Evolutionary conservation across 2,797 vertebrate species (phyloP), one percentile per base, ranked within the genome.

Genomic region (Agapornis canus): DNA sequence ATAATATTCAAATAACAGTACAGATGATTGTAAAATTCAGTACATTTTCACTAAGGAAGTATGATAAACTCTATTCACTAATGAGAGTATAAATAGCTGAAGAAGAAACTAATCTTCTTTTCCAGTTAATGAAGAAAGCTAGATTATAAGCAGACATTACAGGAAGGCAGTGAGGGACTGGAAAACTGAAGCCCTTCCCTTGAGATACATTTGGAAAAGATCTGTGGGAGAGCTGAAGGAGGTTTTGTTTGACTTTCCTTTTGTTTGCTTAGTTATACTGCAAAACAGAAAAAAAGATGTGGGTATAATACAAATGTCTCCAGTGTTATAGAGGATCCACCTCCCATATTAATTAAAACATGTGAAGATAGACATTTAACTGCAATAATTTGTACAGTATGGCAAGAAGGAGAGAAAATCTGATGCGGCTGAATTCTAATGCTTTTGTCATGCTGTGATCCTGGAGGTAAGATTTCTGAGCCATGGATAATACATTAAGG

Each of bases 141-240:
- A 80, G 73, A 82, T 71, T 82, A 64, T 40, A 75, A 89, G 75
- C 60, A 94, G 61, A 61, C 66, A 86, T 51, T 68, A 89, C 73
- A 89, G 91, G 92, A 94, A 95, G 61, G 63, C n/a, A 47, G 37
- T 80, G 82, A 89, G 76, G 20, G 51, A 65, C 70, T 90, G 88
- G 79, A 96, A 87, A 93, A 77, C 61, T 86, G 77, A 89, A 87
- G 40, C 48, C 14, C 68, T 90, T 92, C 89, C 89, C 79, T 66
- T 79, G 93, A 87, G 95, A 92, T 88, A 76, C 59, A 65, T 95
- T 96, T 91, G 81, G 92, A 96, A 96, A 80, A 96, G 68, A 69
- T 95, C 60, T 82, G 92, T 95, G 91, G 89, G 87, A 92, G 94
- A 93, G 45, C 63, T 88, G 86, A 95, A 94, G 73, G 82, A 84